Evolutionary conservation across 2,888 invertebrate genomes (phyloP), one percentile per base, ranked within the genome.

Genomic region (Cryptophagus acutangulus): DNA sequence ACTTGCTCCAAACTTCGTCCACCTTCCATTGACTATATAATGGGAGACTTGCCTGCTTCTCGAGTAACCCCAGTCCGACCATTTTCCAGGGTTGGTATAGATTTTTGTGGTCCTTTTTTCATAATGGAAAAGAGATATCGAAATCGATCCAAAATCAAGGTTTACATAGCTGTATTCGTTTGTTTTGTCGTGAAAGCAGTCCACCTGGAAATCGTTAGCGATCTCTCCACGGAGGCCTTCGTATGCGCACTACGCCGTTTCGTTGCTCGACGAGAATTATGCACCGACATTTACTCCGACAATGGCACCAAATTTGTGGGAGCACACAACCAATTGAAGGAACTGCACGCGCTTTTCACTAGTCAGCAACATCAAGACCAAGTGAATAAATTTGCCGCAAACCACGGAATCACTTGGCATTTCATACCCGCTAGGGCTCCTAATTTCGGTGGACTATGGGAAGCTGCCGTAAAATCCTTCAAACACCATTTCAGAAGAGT

Each of bases 31-130:
- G 3, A n/a, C 2, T 18, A 10, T 2, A 25, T 17, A 25, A 43
- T 43, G 36, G 40, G 39, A 2, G 28, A 45, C 17, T 16, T 42
- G 26, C 45, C 45, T 3, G n/a, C n/a, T 26, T n/a, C 4, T 26
- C 26, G 26, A 8, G n/a, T 8, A 3, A 12, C 26, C 3, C n/a
- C 9, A 8, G 12, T 12, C 4, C 3, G n/a, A 6, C 3, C 12
- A 3, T 26, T 26, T 26, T 4, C 3, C 12, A 26, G 12, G n/a
- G 26, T 26, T 3, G 26, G 26, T 3, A 26, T 26, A 6, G 26
- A 26, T 8, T 26, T 12, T n/a, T n/a, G 3, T 6, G 26, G 26
- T 8, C 26, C 26, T 3, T 3, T 26, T 26, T n/a, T 26, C 10
- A 6, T 8, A n/a, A 26, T 12, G 26, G 3, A n/a, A 3, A 3